These are phyloP conservation scores for Poecilia gillii DNA, from an alignment of 2,797 vertebrate genomes.

Conservation along the genomic window DNA sequence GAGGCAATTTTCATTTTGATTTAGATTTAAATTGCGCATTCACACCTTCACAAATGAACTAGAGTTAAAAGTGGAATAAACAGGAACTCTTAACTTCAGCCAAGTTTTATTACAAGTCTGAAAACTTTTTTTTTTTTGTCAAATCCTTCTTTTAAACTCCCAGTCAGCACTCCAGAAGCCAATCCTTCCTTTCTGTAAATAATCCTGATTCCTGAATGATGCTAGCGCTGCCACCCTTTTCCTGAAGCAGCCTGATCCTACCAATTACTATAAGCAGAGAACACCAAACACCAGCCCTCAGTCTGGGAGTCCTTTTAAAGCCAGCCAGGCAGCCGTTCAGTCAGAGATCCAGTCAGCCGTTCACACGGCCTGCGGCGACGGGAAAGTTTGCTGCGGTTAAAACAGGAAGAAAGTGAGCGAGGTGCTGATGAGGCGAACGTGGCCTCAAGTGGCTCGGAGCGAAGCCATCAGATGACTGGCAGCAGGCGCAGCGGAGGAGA, in stretches of 20 bases:
- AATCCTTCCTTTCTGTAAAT: slow-evolving; percentile 45
- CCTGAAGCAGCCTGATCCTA: slow-evolving; percentile 42
- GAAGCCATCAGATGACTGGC: slow-evolving; percentile 43
- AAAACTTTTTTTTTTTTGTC: background rate
- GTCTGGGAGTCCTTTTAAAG: slow-evolving; percentile 67
- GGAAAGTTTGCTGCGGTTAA: slow-evolving; percentile 65
- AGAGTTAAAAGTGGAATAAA: too few relatives aligned
- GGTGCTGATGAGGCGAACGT: slow-evolving; percentile 40
- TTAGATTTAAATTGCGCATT: too few relatives aligned
- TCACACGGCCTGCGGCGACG: slow-evolving; percentile 44
- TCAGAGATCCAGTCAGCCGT: slow-evolving; percentile 59
- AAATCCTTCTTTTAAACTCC: background rate
- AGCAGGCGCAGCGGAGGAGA: slow-evolving; percentile 13
- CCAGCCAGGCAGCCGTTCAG: slow-evolving; percentile 50
- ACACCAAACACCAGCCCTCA: slow-evolving; percentile 50
- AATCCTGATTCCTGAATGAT: slow-evolving; percentile 21
- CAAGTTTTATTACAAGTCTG: background rate
- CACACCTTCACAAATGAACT: too few relatives aligned
- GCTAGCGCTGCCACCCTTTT: slow-evolving; percentile 39
- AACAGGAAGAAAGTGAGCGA: slow-evolving; percentile 62
- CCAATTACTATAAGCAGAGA: slow-evolving; percentile 63
- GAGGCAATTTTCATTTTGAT: too few relatives aligned
- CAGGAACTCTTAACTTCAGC: background rate
- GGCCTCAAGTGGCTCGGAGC: slow-evolving; percentile 47
- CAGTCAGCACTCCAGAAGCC: slow-evolving; percentile 16